A percentile compares a stretch with the other conserved stretches of the same genome.
phyloP scores from a whole-genome alignment of 2,113 vertebrate genomes.

The Urocolius indicus region DNA sequence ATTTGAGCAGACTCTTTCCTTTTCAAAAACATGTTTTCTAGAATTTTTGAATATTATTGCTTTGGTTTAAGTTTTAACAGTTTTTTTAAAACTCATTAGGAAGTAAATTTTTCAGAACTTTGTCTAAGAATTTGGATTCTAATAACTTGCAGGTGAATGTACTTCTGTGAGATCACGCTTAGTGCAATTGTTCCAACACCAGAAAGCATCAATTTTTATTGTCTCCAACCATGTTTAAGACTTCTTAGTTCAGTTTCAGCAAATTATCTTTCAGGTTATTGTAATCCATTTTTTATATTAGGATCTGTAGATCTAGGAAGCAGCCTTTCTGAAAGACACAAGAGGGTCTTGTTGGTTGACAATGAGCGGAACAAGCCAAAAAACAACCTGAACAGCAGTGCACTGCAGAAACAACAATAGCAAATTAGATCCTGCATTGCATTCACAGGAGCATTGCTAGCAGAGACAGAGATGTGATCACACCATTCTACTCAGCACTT shows the following conservation, averaged over 20 bases:
- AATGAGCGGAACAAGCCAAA: too few species aligned
- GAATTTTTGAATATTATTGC: neutral
- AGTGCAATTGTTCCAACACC: neutral
- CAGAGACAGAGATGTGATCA: neutral
- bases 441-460: neutral
- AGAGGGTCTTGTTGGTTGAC: neutral
- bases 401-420: neutral
- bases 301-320: fast-evolving
- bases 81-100: neutral
- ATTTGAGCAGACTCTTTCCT: neutral
- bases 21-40: neutral
- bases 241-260: neutral
- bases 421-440: neutral
- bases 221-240: neutral
- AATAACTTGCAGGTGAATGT: neutral
- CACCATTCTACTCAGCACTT: neutral
- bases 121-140: neutral
- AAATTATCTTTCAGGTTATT: neutral
- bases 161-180: neutral
- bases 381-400: neutral
- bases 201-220: neutral
- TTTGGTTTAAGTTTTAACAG: neutral
- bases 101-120: neutral
- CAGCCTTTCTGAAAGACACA: neutral
- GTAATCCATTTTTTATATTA: neutral